Percentiles rank a stretch among this genome's conserved stretches.
phyloP scores from a whole-genome alignment of 2,888 invertebrate species.

The Drosophila sordidula region DNA sequence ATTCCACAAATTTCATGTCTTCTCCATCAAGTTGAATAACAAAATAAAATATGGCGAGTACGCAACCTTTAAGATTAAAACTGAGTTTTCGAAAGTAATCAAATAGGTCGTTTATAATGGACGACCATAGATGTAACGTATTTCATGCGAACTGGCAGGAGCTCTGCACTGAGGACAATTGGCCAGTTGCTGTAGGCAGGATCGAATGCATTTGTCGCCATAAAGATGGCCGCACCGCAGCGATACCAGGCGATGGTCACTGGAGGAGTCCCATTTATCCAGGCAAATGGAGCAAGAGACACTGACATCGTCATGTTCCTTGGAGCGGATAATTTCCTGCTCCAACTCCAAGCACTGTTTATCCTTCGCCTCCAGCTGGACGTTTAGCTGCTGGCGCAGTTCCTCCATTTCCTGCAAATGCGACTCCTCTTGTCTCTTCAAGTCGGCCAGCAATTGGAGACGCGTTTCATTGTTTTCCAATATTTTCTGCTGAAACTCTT shows the following conservation, averaged over 20 bases:
- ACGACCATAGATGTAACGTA: constrained; percentile 29
- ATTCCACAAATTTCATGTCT: not conserved
- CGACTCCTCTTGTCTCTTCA: constrained; percentile 20
- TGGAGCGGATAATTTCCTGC: constrained; percentile 2
- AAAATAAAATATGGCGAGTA: too few relatives aligned
- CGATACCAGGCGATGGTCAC: constrained; percentile 24
- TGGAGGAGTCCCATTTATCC: constrained; percentile 16
- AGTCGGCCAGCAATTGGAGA: not conserved
- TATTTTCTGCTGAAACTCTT: constrained; percentile 19
- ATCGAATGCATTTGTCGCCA: constrained; percentile 21
- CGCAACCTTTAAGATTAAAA: not conserved
- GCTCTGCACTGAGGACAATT: constrained; percentile 33
- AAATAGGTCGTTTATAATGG: constrained; percentile 4
- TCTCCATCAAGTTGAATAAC: not conserved
- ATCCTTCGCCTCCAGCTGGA: constrained; percentile 10
- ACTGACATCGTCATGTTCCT: not conserved
- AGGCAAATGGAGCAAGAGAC: constrained; percentile 31
- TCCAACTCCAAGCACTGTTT: constrained; percentile 19
- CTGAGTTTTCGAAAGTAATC: not conserved
- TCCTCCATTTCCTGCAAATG: constrained; percentile 16
- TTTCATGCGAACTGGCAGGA: rapidly evolving
- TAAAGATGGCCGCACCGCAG: constrained; percentile 43
- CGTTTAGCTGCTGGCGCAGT: not conserved
- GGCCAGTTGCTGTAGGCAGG: rapidly evolving
- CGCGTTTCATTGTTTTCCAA: constrained; percentile 10